Percentiles rank a stretch among this genome's conserved stretches.
phyloP scores from a whole-genome alignment of 2,888 invertebrate species.

The Dascillus cervinus region DNA sequence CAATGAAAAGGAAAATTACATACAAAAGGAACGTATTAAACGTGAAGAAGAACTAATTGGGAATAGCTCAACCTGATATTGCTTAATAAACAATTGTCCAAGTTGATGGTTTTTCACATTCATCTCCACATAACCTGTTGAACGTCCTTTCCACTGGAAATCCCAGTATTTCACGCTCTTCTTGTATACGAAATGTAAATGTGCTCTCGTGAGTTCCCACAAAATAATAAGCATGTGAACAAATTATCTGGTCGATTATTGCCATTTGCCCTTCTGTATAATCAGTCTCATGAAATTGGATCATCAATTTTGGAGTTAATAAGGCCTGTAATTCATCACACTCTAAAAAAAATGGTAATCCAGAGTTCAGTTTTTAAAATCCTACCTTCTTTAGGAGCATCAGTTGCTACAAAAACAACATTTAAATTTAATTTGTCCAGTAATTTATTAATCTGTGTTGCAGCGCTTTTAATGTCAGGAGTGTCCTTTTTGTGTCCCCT shows the following conservation, averaged over 20 bases:
- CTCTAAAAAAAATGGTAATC: conserved; percentile 38
- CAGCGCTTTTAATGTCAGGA: conserved; percentile 71
- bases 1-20: conserved; percentile 39
- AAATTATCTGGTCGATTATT: conserved; percentile 93
- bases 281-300: no score
- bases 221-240: conserved; percentile 79
- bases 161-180: conserved; percentile 92
- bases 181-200: conserved; percentile 93
- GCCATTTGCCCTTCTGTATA: conserved; percentile 81
- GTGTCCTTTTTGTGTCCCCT: conserved; percentile 63
- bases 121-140: conserved; percentile 70
- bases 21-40: conserved; percentile 32
- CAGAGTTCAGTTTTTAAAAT: not conserved
- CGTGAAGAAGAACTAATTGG: conserved; percentile 35
- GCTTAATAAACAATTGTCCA: conserved; percentile 64
- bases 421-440: conserved; percentile 51
- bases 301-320: conserved; percentile 36
- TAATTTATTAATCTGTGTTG: conserved; percentile 59
- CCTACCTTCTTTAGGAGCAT: conserved; percentile 56
- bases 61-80: conserved; percentile 5
- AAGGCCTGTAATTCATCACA: conserved; percentile 42
- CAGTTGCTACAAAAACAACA: conserved; percentile 77
- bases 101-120: conserved; percentile 66
- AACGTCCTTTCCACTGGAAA: conserved; percentile 76
- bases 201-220: conserved; percentile 93